Percentiles rank a stretch among this genome's conserved stretches.
These are phyloP conservation scores for Cyclophora albipunctata DNA, from an alignment of 2,888 invertebrate species.

Conservation along the genomic window DNA sequence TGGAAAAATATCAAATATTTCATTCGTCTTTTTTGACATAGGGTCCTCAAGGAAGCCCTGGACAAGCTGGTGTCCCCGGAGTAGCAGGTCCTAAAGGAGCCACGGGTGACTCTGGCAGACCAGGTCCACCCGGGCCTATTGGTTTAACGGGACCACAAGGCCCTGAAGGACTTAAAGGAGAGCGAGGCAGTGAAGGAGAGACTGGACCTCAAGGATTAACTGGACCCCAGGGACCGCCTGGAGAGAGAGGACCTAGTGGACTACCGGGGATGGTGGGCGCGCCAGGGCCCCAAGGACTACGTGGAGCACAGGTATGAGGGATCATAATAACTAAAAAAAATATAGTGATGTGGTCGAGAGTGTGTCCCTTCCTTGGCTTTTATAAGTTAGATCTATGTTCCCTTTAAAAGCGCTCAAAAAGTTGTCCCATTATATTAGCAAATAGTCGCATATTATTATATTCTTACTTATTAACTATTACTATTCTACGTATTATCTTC, in stretches of 20 bases:
- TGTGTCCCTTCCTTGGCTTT: too few relatives aligned
- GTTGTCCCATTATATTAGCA: too few relatives aligned
- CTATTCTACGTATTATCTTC: too few relatives aligned
- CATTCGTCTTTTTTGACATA: conserved; percentile 27
- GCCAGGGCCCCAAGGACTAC: conserved; percentile 78
- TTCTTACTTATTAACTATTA: too few relatives aligned
- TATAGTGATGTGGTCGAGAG: too few relatives aligned
- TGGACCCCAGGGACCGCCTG: conserved; percentile 81
- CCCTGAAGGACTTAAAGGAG: conserved; percentile 83
- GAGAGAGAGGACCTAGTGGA: conserved; percentile 78
- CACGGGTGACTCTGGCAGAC: conserved; percentile 80
- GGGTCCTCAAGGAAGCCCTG: conserved; percentile 83
- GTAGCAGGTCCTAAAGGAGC: conserved; percentile 81
- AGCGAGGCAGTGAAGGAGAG: conserved; percentile 80
- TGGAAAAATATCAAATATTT: too few relatives aligned
- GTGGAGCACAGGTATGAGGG: conserved; percentile 74
- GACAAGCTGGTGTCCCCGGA: conserved; percentile 81
- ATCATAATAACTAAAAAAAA: background rate
- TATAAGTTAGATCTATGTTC: too few relatives aligned
- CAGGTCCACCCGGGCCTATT: conserved; percentile 79
- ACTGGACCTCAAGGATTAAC: conserved; percentile 81
- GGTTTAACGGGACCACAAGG: conserved; percentile 84
- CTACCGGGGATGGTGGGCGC: conserved; percentile 80
- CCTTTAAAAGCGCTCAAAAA: too few relatives aligned
- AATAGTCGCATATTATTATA: too few relatives aligned